Base-by-base conservation (phyloP, 2,888 invertebrate genomes). In the Melieria omissa region DNA sequence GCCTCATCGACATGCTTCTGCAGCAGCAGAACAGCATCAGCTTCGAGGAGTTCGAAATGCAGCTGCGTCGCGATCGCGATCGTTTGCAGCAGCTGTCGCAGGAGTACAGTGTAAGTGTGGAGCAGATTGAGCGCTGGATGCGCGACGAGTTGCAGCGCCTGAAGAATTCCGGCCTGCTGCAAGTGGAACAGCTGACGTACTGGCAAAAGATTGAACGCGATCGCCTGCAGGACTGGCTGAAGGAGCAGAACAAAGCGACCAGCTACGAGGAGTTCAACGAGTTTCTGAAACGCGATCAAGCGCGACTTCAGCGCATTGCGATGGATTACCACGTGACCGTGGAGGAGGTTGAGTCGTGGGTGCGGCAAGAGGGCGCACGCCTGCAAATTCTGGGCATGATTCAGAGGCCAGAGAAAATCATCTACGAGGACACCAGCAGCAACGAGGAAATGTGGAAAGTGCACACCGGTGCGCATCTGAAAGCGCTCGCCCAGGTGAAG, bases 271-370 rank as follows among this genome's bases (percentile, higher is more conserved):
- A 85, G 55, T 81, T 86, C 29, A 75, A 80, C 4, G 76, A 80
- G 7, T 85, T 85, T 74, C 73, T 86, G 4, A 78, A 77, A 60
- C 78, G 82, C 6, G 84, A 85, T 65, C 81, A 81, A 49, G 74
- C 74, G 0, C 80, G 84, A 4, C 71, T 86, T 7, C 77, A 80
- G 49, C 78, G 78, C 61, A 80, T 86, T 44, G 82, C 85, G 0
- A 72, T 70, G 10, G 82, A 83, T 14, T 85, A 86, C 60, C 83
- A 85, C 12, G 74, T 85, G 4, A 83, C 84, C 0, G 80, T 83
- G 1, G 84, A 84, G 47, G 85, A 85, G 71, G 80, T 86, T 9
- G 83, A 86, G 66, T 78, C 82, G 46, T 86, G 85, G 85, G 81
- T 85, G 41, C 80, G 81, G 46, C 79, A 83, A 57, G 86, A 86